Conservation (phyloP, 2,113 vertebrate genomes). For the Pleuronectes platessa region DNA sequence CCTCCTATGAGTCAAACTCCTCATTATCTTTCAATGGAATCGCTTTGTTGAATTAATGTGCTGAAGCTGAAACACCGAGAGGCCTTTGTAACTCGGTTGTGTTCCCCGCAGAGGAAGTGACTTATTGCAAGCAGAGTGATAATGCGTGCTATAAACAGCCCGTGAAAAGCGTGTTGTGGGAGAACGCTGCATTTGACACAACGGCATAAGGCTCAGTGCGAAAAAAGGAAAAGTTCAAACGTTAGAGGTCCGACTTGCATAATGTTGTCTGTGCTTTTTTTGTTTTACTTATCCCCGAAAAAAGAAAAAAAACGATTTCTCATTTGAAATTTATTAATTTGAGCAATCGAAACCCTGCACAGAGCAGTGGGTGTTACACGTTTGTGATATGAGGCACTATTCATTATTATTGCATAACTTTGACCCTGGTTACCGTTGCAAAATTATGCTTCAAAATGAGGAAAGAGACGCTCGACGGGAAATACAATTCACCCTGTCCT, state of each 20-base stretch:
- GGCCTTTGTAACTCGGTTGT: constrained; percentile 47
- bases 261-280: constrained; percentile 67
- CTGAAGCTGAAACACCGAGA: constrained; percentile 55
- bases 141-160: constrained; percentile 71
- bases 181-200: constrained; percentile 68
- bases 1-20: constrained; percentile 20
- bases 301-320: constrained; percentile 36
- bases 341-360: constrained; percentile 49
- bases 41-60: constrained; percentile 36
- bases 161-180: constrained; percentile 52
- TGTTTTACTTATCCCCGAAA: neutral
- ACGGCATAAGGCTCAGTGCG: constrained; percentile 82
- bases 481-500: constrained; percentile 74
- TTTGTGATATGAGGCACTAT: constrained; percentile 84
- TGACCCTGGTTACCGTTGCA: constrained; percentile 87
- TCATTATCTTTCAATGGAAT: constrained; percentile 46
- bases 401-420: constrained; percentile 89
- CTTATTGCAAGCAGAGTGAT: constrained; percentile 72
- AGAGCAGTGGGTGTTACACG: constrained; percentile 69
- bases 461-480: constrained; percentile 67
- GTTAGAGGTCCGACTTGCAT: constrained; percentile 77
- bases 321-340: constrained; percentile 60
- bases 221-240: constrained; percentile 58
- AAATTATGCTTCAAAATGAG: constrained; percentile 84
- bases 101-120: constrained; percentile 53